Base-by-base conservation (phyloP, 2,888 invertebrate species). In the Tipula lateralis region DNA sequence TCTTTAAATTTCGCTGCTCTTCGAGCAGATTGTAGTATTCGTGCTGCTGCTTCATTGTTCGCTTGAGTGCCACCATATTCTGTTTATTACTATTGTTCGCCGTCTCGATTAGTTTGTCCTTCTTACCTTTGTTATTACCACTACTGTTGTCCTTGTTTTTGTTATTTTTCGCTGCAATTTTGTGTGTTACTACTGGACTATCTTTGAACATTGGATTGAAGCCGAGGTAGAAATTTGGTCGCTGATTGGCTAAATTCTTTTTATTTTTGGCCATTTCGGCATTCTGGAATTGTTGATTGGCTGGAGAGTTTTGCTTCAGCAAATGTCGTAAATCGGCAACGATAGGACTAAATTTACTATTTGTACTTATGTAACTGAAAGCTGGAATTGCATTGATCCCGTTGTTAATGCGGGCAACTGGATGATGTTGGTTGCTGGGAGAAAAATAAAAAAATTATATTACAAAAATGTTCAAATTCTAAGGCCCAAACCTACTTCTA, bases 11-110 rank as follows among this genome's bases (percentile, higher is more conserved):
- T 24, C 85, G 85, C 7, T 85, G 85, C n/a, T 85, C 85, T 16
- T 86, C 87, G 16, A 84, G 30, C 12, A 86, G 66, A 84, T 87
- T 87, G 83, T 87, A 86, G 84, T 86, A 86, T 32, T 86, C 86
- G 39, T 86, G 86, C 39, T 86, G 85, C 6, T 83, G 29, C 50
- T 84, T 83, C 36, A 85, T 85, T 16, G 83, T 84, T 4, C 86
- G 84, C 85, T 86, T 86, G 6, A 86, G 81, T n/a, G 87, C 86
- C 13, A 86, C 85, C 29, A 44, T 81, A 50, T 84, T 84, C 1
- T 36, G 29, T 83, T 85, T 85, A 29, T 85, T 85, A 9, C 85
- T 85, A 84, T 86, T 87, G 24, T 86, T 85, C 9, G 24, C 12
- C 66, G 66, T 66, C 24, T 66, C 66, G 24, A 19, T 24, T 13